These are phyloP conservation scores for Spongilla lacustris DNA, from an alignment of 37 sponge, comb jelly and placozoan species.

Conservation along the genomic window DNA sequence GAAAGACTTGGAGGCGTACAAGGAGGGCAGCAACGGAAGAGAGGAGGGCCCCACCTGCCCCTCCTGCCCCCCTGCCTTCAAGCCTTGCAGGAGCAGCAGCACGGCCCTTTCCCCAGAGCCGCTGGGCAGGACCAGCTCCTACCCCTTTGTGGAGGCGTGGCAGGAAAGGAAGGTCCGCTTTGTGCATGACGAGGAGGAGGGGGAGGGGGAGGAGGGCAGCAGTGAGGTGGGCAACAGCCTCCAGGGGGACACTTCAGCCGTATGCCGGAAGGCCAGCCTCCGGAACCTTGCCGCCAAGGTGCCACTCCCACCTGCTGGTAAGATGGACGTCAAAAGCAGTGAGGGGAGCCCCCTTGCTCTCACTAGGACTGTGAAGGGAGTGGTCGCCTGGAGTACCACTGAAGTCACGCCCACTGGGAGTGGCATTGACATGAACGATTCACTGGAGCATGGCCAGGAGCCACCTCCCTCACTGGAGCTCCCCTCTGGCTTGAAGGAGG, in stretches of 20 bases:
- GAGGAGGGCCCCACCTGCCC: neutral
- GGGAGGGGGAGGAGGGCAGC: neutral
- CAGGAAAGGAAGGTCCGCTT: constrained; percentile 10
- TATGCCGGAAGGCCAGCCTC: neutral
- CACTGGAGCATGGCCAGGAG: no score
- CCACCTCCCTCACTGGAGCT: neutral
- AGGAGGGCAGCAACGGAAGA: neutral
- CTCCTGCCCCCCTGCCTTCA: neutral
- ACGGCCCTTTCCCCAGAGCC: neutral
- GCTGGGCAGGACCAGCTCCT: neutral
- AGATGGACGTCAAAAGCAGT: neutral
- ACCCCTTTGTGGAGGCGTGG: neutral
- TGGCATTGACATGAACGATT: neutral
- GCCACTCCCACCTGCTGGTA: neutral
- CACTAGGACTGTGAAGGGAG: neutral
- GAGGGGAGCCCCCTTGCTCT: neutral
- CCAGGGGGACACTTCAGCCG: neutral
- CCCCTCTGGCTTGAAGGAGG: no score
- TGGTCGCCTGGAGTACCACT: neutral
- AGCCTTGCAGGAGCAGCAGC: neutral
- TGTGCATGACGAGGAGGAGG: neutral
- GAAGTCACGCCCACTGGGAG: neutral
- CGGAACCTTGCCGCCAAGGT: neutral
- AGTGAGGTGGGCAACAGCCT: neutral
- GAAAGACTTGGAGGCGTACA: neutral